These are phyloP conservation scores for Oostethus manadensis DNA, from an alignment of 2,113 vertebrate genomes.

Conservation along the genomic window DNA sequence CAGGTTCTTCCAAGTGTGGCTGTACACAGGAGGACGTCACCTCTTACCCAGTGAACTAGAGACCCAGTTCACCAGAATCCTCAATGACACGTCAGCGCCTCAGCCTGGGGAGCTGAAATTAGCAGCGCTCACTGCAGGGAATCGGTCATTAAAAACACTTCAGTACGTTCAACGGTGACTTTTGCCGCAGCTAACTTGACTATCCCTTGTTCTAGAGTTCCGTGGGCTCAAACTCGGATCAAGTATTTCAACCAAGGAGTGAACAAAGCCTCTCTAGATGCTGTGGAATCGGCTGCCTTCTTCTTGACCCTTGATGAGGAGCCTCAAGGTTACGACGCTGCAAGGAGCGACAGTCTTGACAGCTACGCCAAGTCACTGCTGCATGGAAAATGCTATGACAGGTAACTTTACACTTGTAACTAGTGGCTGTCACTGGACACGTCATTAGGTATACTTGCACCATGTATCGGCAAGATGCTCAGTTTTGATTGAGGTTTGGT, in stretches of 20 bases:
- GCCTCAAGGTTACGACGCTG: conserved; percentile 65
- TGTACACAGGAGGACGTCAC: conserved; percentile 80
- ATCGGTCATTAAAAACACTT: conserved; percentile 64
- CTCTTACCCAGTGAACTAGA: conserved; percentile 83
- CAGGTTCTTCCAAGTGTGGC: conserved; percentile 84
- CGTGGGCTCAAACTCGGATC: conserved; percentile 83
- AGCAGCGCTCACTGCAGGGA: conserved; percentile 83
- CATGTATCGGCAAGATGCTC: no score
- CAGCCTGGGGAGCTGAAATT: conserved; percentile 82
- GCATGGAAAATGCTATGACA: conserved; percentile 87
- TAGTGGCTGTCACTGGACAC: no score
- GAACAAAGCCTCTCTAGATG: conserved; percentile 79
- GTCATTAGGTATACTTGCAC: no score
- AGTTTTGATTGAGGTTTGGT: no score
- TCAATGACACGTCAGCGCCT: conserved; percentile 77
- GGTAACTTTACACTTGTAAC: conserved; percentile 58
- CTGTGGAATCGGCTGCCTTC: conserved; percentile 84
- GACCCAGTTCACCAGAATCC: conserved; percentile 86
- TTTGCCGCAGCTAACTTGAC: background rate
- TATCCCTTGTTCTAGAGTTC: conserved; percentile 61
- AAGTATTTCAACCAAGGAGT: conserved; percentile 77
- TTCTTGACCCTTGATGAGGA: conserved; percentile 85
- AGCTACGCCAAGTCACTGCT: conserved; percentile 87
- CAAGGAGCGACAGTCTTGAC: conserved; percentile 72
- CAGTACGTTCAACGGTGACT: background rate